phyloP scores from a whole-genome alignment of 1,140 invertebrate genomes.

The Halesus radiatus region DNA sequence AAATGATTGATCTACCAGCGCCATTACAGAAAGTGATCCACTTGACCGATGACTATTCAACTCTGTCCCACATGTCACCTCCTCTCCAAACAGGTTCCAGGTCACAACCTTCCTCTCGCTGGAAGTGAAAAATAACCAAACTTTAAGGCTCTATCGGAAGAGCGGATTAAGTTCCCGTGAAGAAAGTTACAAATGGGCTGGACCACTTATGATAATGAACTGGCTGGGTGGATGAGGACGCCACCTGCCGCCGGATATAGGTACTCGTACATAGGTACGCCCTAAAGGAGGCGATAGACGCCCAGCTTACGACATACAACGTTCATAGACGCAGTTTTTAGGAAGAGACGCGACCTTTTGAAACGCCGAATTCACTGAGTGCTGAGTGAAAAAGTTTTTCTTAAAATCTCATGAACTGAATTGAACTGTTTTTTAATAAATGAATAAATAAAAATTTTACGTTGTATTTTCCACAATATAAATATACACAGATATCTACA shows the following conservation, averaged over 20 bases:
- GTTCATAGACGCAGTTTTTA: neutral
- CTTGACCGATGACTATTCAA: neutral
- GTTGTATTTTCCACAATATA: too few species aligned
- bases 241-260: slow-evolving; percentile 42
- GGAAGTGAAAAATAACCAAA: slow-evolving; percentile 19
- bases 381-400: too few species aligned
- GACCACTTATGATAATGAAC: slow-evolving; percentile 55
- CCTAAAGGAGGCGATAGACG: neutral
- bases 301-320: neutral
- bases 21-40: neutral
- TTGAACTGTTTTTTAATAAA: too few species aligned
- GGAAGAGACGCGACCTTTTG: neutral
- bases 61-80: neutral
- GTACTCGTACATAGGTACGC: too few species aligned
- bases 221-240: neutral
- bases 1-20: too few species aligned
- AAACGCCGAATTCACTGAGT: too few species aligned
- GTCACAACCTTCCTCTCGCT: neutral
- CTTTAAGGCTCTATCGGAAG: slow-evolving; percentile 39
- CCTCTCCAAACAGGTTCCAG: neutral
- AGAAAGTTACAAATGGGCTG: slow-evolving; percentile 47
- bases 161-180: slow-evolving; percentile 47
- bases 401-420: too few species aligned
- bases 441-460: too few species aligned
- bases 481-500: too few species aligned